phyloP scores from a whole-genome alignment of 2,113 vertebrate species.

The Phycodurus eques region DNA sequence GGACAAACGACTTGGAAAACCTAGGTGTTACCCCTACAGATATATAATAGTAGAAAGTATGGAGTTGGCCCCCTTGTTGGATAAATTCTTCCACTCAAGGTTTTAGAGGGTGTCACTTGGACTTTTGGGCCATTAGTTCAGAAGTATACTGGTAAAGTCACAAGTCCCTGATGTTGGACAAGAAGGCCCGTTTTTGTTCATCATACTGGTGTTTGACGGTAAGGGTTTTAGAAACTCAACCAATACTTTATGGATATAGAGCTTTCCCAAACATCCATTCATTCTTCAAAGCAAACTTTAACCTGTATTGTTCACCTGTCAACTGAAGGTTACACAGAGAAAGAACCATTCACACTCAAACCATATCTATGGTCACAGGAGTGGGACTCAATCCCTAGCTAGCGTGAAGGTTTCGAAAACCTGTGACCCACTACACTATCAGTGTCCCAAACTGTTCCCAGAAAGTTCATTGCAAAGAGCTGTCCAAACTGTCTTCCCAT shows the following conservation, averaged over 20 bases:
- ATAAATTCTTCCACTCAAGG: not conserved
- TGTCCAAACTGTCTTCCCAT: too few relatives aligned
- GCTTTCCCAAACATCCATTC: not conserved
- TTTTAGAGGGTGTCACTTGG: not conserved
- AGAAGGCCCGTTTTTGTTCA: not conserved
- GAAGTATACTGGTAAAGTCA: not conserved
- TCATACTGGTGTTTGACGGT: not conserved
- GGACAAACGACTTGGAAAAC: not conserved
- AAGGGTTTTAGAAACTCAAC: not conserved
- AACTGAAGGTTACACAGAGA: too few relatives aligned
- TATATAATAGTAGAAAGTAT: not conserved
- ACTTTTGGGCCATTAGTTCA: not conserved
- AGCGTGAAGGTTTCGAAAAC: not conserved
- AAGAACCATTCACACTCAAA: not conserved
- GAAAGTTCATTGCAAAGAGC: too few relatives aligned
- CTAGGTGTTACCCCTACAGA: not conserved
- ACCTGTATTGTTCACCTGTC: not conserved
- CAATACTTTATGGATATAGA: not conserved
- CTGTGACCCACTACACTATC: not conserved
- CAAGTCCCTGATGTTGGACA: not conserved
- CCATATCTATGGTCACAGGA: not conserved
- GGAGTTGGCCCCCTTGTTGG: not conserved
- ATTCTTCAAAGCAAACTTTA: not conserved
- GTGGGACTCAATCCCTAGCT: not conserved
- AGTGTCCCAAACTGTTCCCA: not conserved